Base-by-base conservation (phyloP, 2,113 vertebrate genomes). In the Festucalex cinctus region DNA sequence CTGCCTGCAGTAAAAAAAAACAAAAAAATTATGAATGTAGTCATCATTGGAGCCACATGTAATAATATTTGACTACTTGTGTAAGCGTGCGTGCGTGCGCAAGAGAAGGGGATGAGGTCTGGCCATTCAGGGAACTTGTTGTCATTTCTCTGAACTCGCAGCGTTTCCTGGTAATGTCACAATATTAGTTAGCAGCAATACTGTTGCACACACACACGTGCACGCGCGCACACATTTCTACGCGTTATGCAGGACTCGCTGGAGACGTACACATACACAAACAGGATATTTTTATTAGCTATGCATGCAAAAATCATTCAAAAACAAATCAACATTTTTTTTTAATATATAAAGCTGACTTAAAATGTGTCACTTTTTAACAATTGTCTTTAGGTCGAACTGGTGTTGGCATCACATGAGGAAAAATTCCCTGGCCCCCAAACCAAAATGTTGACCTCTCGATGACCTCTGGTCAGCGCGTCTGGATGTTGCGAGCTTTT, bases 71-170 rank as follows among this genome's bases (percentile, higher is more conserved):
- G 10, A 39, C 16, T 51, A 59, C 14, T 5, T 51, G 51, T 64
- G 51, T 44, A 44, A 44, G 10, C 5, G 51, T 53, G 20, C 2
- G 51, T 24, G 22, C 10, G 79, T 66, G 65, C 54, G 66, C 72
- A 70, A 83, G 61, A 79, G 78, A 82, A 86, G 78, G 79, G 73
- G 84, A 86, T 84, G 84, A 86, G 83, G 69, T 83, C 85, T 88
- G 90, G 84, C 79, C 89, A 85, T 92, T 90, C 88, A 88, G 83
- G 87, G 91, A 91, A 91, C 79, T 89, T 83, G 74, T 86, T 68
- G 2, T 56, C 73, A 89, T 76, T 91, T 91, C 89, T 90, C 75
- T 86, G 88, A 85, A 91, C 59, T 83, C 63, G n/a, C 17, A 61
- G 57, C 36, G 28, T 85, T 91, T 91, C 89, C 88, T 91, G 87